Evolutionary conservation across 2,888 invertebrate species (phyloP).

Genomic region (Malthinus flaveolus): DNA sequence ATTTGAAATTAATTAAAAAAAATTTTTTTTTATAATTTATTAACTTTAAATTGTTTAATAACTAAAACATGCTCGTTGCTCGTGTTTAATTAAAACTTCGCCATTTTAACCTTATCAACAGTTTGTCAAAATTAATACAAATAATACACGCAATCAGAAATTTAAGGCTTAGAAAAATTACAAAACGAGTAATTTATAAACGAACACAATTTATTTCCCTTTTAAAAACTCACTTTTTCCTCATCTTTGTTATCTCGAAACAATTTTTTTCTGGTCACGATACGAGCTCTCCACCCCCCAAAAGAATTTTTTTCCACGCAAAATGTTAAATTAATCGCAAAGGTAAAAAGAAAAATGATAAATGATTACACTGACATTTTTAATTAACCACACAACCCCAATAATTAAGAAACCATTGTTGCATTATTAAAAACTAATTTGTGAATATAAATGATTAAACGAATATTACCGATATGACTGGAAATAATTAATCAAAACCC

Average conservation of each 20-base stretch:
- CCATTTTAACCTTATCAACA: constrained; percentile 1
- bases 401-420: constrained; percentile 16
- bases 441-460: constrained; percentile 9
- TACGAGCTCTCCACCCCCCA: too few relatives aligned
- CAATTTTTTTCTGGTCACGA: too few relatives aligned
- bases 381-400: constrained; percentile 15
- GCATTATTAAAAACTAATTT: constrained; percentile 16
- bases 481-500: neutral
- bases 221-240: too few relatives aligned
- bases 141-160: neutral
- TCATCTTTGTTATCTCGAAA: too few relatives aligned
- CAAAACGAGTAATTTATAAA: too few relatives aligned
- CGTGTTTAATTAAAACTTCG: constrained; percentile 3
- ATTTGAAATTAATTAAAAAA: neutral
- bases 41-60: neutral
- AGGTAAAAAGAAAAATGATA: constrained; percentile 6
- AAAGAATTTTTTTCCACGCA: too few relatives aligned
- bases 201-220: too few relatives aligned
- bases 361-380: constrained; percentile 11
- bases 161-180: too few relatives aligned
- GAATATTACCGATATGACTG: constrained; percentile 1
- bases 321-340: too few relatives aligned
- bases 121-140: constrained; percentile 2
- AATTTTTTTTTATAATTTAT: neutral
- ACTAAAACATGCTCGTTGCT: neutral